Evolutionary conservation across 2,113 vertebrate species (phyloP).

Genomic region (Trichomycterus rosablanca): DNA sequence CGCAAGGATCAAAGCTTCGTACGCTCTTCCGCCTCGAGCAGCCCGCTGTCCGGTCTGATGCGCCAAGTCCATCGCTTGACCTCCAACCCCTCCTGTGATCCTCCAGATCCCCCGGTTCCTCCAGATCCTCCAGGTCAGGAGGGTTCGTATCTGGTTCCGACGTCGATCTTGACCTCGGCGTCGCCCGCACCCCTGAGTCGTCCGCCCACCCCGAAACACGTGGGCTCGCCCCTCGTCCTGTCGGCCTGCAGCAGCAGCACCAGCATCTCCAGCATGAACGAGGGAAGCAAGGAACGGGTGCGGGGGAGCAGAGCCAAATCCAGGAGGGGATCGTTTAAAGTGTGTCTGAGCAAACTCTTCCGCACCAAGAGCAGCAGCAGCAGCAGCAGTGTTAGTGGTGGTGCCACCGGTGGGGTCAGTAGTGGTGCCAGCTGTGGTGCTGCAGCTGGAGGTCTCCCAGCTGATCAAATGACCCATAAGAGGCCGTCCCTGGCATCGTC

Average conservation of each 20-base stretch:
- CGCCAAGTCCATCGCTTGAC: constrained; percentile 57
- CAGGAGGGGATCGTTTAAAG: constrained; percentile 75
- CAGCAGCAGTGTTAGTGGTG: constrained; percentile 34
- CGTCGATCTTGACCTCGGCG: not conserved
- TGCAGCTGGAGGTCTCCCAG: not conserved
- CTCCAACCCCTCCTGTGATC: constrained; percentile 51
- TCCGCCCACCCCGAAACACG: constrained; percentile 55
- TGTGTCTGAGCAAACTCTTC: constrained; percentile 82
- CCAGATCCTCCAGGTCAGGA: constrained; percentile 47
- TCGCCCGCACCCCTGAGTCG: constrained; percentile 56
- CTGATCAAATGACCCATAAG: constrained; percentile 57
- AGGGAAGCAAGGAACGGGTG: constrained; percentile 20
- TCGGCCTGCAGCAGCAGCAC: constrained; percentile 25
- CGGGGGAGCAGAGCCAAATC: constrained; percentile 51
- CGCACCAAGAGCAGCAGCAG: constrained; percentile 79
- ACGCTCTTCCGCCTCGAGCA: constrained; percentile 29
- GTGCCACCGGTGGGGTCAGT: constrained; percentile 49
- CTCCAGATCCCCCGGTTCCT: too few relatives aligned
- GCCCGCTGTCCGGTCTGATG: constrained; percentile 58
- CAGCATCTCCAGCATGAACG: constrained; percentile 51
- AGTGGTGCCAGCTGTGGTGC: too few relatives aligned
- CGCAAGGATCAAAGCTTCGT: constrained; percentile 42
- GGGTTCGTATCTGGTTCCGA: not conserved
- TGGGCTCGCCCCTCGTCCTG: constrained; percentile 36
- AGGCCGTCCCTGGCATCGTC: constrained; percentile 68